Evolutionary conservation across 2,888 invertebrate genomes (phyloP).

Genomic region (Clivina fossor): DNA sequence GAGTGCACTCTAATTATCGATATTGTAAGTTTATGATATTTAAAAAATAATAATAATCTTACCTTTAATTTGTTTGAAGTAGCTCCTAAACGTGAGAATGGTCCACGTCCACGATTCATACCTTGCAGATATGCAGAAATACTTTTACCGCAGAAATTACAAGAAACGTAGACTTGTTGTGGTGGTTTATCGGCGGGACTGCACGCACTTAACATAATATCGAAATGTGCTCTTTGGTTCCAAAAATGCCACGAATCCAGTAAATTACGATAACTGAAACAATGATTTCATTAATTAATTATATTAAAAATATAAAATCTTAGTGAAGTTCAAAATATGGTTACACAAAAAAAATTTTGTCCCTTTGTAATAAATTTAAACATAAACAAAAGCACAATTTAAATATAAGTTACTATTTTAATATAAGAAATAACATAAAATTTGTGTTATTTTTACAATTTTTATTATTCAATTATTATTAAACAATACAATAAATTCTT

Average conservation of each 20-base stretch:
- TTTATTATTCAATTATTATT: no score
- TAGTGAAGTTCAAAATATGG: conserved; percentile 11
- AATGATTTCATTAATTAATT: conserved; percentile 2
- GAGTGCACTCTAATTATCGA: no score
- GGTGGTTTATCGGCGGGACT: conserved; percentile 60
- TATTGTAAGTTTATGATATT: no score
- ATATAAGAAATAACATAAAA: no score
- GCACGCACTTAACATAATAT: conserved; percentile 71
- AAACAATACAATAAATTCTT: no score
- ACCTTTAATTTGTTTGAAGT: conserved; percentile 75
- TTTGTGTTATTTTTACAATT: no score
- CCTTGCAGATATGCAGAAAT: conserved; percentile 78
- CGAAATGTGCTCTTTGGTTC: conserved; percentile 86
- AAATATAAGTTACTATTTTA: no score
- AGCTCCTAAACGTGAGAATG: conserved; percentile 64
- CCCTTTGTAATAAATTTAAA: conserved; percentile 13
- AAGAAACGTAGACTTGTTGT: conserved; percentile 78
- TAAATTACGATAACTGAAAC: conserved; percentile 75
- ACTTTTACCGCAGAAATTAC: conserved; percentile 94
- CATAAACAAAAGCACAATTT: no score
- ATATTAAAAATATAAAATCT: conserved; percentile 11
- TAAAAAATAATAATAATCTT: no score
- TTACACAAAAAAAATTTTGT: conserved; percentile 8
- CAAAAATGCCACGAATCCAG: conserved; percentile 90
- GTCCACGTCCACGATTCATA: conserved; percentile 61